A percentile compares a stretch with the other conserved stretches of the same genome.
Conservation (phyloP, 2,797 vertebrate species). For the Hippocampus kuda region DNA sequence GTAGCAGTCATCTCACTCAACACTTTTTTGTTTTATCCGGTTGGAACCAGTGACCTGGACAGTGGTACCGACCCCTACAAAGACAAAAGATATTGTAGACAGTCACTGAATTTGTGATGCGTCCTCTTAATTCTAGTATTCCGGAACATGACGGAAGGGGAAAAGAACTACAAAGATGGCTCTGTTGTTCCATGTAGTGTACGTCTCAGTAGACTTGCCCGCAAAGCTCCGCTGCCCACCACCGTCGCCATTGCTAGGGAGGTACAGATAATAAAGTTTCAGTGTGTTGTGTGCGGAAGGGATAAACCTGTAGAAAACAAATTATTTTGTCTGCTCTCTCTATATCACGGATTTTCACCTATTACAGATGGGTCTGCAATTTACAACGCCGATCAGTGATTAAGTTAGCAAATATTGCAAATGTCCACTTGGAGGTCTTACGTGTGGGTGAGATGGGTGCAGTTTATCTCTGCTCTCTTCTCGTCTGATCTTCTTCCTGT, state of each 20-base stretch:
- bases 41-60: neutral
- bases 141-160: constrained; percentile 6
- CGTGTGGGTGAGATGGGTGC: constrained; percentile 61
- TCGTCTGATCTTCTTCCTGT: constrained; percentile 58
- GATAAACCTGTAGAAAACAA: too few species aligned
- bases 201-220: constrained; percentile 4
- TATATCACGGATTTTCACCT: too few species aligned
- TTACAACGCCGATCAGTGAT: too few species aligned
- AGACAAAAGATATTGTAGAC: neutral
- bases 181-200: neutral
- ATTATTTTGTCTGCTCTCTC: too few species aligned
- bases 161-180: neutral
- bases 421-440: constrained; percentile 27
- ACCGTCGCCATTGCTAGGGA: constrained; percentile 1
- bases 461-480: constrained; percentile 60
- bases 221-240: constrained; percentile 4
- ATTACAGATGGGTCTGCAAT: too few species aligned
- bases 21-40: neutral
- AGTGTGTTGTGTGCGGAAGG: too few species aligned
- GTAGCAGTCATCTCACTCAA: neutral
- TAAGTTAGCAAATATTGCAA: too few species aligned
- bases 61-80: neutral
- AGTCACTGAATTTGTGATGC: neutral
- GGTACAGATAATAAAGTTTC: too few species aligned
- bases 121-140: neutral